phyloP scores from a whole-genome alignment of 2,888 invertebrate species.

The Lepidochitona cinerea region DNA sequence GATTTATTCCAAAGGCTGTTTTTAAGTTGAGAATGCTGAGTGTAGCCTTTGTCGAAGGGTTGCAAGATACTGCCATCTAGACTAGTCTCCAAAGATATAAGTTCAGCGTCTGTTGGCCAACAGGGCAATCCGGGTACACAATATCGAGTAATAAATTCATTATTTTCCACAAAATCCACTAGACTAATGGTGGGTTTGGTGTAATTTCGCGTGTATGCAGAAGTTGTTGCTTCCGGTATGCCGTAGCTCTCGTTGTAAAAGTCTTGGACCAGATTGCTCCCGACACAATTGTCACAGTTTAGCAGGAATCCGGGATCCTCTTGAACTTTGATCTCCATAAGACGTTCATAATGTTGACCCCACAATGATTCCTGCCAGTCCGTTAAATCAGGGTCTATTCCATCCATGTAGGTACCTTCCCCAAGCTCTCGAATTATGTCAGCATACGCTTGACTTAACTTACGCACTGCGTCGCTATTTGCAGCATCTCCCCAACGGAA shows the following conservation, averaged over 20 bases:
- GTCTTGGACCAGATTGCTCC: not conserved
- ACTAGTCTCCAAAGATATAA: not conserved
- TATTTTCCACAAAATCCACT: not conserved
- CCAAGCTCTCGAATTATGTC: not conserved
- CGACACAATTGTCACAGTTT: not conserved
- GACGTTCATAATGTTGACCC: not conserved
- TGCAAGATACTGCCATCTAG: not conserved
- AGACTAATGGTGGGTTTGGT: not conserved
- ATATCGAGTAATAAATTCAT: not conserved
- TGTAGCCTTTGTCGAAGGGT: not conserved
- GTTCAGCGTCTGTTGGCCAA: not conserved
- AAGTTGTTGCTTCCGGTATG: not conserved
- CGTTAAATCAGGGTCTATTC: not conserved
- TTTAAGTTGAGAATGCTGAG: not conserved
- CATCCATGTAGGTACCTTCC: not conserved
- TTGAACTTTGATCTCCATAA: not conserved
- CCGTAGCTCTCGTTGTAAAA: not conserved
- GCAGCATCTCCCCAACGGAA: not conserved
- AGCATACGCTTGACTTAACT: not conserved
- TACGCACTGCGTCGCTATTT: not conserved
- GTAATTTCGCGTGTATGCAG: not conserved
- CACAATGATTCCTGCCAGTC: not conserved
- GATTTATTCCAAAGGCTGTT: not conserved
- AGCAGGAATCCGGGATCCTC: not conserved
- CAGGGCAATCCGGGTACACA: not conserved